Conservation (phyloP, 1,140 invertebrate genomes). For the Grapholita molesta region DNA sequence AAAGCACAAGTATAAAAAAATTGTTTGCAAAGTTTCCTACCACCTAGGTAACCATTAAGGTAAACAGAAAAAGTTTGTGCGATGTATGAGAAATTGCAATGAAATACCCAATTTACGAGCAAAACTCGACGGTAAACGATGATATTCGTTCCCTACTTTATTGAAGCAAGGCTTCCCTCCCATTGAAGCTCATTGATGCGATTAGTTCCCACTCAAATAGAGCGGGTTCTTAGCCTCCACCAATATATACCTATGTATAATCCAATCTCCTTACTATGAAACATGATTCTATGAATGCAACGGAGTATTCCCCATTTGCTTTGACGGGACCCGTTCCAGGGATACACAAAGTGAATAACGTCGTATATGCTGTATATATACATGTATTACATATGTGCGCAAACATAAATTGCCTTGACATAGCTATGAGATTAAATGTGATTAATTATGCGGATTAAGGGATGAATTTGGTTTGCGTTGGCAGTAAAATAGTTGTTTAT, state of each 20-base stretch:
- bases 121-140: background rate
- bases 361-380: background rate
- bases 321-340: background rate
- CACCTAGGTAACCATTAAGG: too few relatives aligned
- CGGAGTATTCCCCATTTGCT: constrained; percentile 13
- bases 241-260: background rate
- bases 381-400: background rate
- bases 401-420: constrained; percentile 14
- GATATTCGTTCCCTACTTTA: constrained; percentile 5
- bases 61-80: too few relatives aligned
- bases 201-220: constrained; percentile 13
- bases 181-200: constrained; percentile 4
- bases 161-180: background rate
- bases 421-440: constrained; percentile 5
- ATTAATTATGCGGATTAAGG: constrained; percentile 16
- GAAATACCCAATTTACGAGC: background rate
- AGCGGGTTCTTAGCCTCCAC: background rate
- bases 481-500: background rate
- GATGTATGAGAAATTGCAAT: too few relatives aligned
- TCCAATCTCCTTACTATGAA: constrained; percentile 14
- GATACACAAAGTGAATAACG: background rate
- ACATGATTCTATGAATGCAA: constrained; percentile 17
- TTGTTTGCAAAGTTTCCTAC: too few relatives aligned
- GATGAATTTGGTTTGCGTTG: constrained; percentile 7
- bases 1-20: too few relatives aligned